Base-by-base conservation (phyloP, 1,140 invertebrate species). In the Papilio glaucus region DNA sequence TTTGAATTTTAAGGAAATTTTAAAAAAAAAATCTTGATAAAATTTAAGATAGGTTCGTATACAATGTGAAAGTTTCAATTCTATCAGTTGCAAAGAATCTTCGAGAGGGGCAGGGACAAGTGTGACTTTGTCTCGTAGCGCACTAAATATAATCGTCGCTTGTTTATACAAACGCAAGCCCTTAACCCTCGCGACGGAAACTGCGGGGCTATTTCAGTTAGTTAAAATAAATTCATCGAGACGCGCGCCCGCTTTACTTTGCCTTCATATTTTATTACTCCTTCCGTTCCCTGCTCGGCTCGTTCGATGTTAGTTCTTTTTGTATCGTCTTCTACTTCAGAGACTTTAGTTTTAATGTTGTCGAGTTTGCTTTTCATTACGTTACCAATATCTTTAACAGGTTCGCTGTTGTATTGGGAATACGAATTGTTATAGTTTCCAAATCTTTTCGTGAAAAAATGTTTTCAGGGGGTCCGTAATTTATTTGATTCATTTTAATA, bases 191-290 rank as follows among this genome's bases (percentile, higher is more conserved):
- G n/a, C n/a, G 70, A 45, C 82, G 84, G 79, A 81, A 82, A 77
- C 77, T 75, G 68, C 80, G 76, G 60, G 38, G 76, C 81, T 85
- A 85, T 86, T 86, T 86, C 76, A 72, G 80, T 81, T 73, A 67
- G 79, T 83, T 81, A 81, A 83, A 83, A 84, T 78, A 82, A 80
- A 86, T 85, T 83, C 83, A 81, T 77, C 71, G 76, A 77, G 72
- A 73, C 70, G 72, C 74, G 42, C 71, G 72, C 72, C 61, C 76
- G 81, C 79, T 82, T 83, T 77, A 77, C 73, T 74, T 75, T 77
- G 76, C 77, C 77, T 78, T 80, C 81, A 82, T 85, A 80, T 83
- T 83, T 83, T 83, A 81, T 81, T 79, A 82, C 76, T 68, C 67
- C 75, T 82, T 83, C 84, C 84, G 84, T 77, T 79, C 76, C 76